phyloP scores from a whole-genome alignment of 2,888 invertebrate genomes.

The Rotaria magnacalcarata region DNA sequence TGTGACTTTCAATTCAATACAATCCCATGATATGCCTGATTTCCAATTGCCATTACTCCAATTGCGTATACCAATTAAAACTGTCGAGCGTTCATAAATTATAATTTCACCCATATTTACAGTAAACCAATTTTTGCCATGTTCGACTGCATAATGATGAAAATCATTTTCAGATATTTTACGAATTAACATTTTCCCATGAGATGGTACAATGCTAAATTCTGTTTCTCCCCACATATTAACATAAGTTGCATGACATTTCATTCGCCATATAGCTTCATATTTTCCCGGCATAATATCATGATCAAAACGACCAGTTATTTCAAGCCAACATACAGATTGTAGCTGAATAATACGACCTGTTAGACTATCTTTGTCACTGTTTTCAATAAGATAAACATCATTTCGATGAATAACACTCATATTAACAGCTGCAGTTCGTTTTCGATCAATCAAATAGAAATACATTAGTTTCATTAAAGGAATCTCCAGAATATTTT shows the following conservation, averaged over 20 bases:
- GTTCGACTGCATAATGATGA: not conserved
- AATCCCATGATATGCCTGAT: constrained; percentile 7
- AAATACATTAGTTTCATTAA: constrained; percentile 35
- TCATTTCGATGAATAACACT: not conserved
- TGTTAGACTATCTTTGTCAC: not conserved
- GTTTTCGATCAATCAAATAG: constrained; percentile 27
- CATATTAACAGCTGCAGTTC: not conserved
- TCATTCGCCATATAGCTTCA: constrained; percentile 21
- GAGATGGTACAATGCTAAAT: not conserved
- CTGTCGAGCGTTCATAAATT: not conserved
- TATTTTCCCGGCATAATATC: constrained; percentile 7
- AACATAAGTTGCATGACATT: not conserved
- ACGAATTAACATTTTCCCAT: not conserved
- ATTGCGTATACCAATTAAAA: not conserved
- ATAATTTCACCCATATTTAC: not conserved
- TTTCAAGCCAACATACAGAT: constrained; percentile 3
- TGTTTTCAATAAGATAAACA: not conserved
- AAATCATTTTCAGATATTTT: not conserved
- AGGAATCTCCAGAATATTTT: not conserved
- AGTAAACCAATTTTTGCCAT: not conserved
- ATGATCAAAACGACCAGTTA: not conserved
- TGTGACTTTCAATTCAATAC: not conserved
- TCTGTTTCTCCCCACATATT: not conserved
- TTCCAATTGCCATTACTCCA: not conserved
- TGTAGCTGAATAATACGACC: not conserved